Conservation (phyloP, 2,888 invertebrate genomes). For the Pyrochroa serraticornis region DNA sequence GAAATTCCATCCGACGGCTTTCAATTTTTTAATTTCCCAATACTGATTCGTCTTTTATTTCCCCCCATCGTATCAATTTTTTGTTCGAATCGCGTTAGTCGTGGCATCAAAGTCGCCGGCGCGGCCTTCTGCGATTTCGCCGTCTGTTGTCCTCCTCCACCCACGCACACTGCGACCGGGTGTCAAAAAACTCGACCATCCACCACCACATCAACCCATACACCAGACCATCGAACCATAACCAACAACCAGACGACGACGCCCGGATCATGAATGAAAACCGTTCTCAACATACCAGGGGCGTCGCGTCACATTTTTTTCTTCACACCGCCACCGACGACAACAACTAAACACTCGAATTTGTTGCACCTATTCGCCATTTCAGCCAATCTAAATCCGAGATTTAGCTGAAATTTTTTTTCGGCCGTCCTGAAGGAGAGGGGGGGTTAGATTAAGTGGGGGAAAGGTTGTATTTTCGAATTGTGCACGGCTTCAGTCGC, state of each 20-base stretch:
- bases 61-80: background rate
- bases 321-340: background rate
- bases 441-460: conserved; percentile 31
- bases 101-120: background rate
- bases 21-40: background rate
- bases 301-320: conserved; percentile 21
- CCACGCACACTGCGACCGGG: background rate
- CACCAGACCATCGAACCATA: too few relatives aligned
- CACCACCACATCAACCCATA: background rate
- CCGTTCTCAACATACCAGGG: conserved; percentile 15
- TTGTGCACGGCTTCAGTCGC: conserved; percentile 32
- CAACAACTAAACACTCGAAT: conserved; percentile 8
- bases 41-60: background rate
- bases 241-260: too few relatives aligned
- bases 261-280: background rate
- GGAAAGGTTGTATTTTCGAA: conserved; percentile 28
- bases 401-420: conserved; percentile 43
- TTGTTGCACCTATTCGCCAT: conserved; percentile 19
- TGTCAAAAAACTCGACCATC: conserved; percentile 18
- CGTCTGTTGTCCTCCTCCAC: conserved; percentile 1
- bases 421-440: conserved; percentile 11
- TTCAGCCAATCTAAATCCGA: conserved; percentile 43
- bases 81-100: background rate
- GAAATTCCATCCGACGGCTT: too few relatives aligned
- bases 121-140: background rate